Evolutionary conservation across 2,113 vertebrate species (phyloP).

Genomic region (Pardalotus punctatus): DNA sequence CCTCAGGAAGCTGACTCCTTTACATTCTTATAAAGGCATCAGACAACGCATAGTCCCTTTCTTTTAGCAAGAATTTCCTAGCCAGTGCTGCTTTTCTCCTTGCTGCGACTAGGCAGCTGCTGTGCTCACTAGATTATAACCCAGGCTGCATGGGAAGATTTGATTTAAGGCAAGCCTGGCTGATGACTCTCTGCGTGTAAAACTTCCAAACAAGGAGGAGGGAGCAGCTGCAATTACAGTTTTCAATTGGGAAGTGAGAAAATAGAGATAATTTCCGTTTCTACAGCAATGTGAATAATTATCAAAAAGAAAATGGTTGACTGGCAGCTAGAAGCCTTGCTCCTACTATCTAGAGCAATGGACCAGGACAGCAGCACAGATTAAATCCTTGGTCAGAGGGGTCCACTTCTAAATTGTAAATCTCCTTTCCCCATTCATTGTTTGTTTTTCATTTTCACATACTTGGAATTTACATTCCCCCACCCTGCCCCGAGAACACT

Average conservation of each 20-base stretch:
- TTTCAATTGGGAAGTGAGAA: constrained; percentile 62
- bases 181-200: constrained; percentile 45
- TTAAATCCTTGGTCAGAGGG: background rate
- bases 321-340: constrained; percentile 42
- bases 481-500: background rate
- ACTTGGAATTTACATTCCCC: background rate
- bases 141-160: constrained; percentile 46
- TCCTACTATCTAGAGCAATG: constrained; percentile 7
- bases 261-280: constrained; percentile 60
- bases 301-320: constrained; percentile 32
- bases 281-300: constrained; percentile 58
- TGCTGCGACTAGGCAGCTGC: constrained; percentile 3
- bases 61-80: constrained; percentile 23
- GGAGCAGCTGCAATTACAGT: constrained; percentile 61
- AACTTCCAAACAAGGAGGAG: constrained; percentile 62
- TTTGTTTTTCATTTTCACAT: background rate
- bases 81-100: constrained; percentile 16
- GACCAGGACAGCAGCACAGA: background rate
- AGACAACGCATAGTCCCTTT: background rate
- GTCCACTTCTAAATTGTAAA: background rate
- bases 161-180: constrained; percentile 53
- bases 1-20: constrained; percentile 23
- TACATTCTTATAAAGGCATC: background rate
- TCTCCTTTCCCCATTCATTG: background rate
- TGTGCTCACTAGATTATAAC: constrained; percentile 16